Conservation (phyloP, 2,113 vertebrate species). For the Rousettus leschenaultii region DNA sequence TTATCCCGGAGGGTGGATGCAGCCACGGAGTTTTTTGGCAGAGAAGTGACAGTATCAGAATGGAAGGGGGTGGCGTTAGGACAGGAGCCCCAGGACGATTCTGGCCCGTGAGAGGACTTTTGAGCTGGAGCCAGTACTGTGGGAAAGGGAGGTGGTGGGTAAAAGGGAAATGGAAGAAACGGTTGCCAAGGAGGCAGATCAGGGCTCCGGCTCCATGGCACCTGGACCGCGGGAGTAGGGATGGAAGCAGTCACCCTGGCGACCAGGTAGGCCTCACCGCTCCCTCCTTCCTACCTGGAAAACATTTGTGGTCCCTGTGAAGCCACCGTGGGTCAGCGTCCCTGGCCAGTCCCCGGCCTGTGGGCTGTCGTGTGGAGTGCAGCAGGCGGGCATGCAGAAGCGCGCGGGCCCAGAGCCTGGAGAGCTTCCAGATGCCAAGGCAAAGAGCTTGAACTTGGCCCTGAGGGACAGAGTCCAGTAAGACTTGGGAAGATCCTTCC, state of each 20-base stretch:
- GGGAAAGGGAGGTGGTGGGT: background rate
- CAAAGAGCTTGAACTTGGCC: background rate
- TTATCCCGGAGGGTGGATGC: background rate
- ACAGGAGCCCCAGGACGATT: background rate
- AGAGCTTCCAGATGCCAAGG: background rate
- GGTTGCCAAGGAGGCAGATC: background rate
- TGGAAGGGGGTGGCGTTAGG: background rate
- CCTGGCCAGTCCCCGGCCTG: background rate
- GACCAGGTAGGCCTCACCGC: background rate
- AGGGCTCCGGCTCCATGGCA: background rate
- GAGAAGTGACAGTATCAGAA: background rate
- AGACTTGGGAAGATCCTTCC: background rate
- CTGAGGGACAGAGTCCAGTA: background rate
- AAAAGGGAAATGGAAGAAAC: no score
- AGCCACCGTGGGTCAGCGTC: no score
- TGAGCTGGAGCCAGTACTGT: background rate
- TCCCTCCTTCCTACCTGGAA: background rate
- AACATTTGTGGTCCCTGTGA: background rate
- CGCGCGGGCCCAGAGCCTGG: background rate
- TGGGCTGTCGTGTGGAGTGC: background rate
- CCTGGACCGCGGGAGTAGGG: background rate
- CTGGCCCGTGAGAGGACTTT: background rate
- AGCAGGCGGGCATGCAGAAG: background rate
- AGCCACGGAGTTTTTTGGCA: background rate
- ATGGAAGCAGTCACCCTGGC: background rate